phyloP scores from a whole-genome alignment of 2,888 invertebrate species.

The Candidula unifasciata region DNA sequence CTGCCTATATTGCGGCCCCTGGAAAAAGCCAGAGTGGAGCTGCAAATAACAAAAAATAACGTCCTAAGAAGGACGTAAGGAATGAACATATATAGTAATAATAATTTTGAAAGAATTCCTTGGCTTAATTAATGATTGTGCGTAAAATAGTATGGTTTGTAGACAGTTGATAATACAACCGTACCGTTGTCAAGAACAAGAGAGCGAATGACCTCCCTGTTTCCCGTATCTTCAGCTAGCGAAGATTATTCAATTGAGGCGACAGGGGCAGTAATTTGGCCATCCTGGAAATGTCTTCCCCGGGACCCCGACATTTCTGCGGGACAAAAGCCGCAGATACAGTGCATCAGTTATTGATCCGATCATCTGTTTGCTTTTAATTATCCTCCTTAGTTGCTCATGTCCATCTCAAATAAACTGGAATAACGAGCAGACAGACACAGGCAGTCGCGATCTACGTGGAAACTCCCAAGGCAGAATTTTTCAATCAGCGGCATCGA shows the following conservation, averaged over 20 bases:
- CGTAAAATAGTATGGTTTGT: no score
- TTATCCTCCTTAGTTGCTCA: background rate
- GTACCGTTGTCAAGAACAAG: no score
- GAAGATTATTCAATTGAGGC: background rate
- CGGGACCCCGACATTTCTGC: background rate
- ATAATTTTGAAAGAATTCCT: no score
- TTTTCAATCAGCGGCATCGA: background rate
- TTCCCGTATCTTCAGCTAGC: no score
- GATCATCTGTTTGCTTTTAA: conserved; percentile 27
- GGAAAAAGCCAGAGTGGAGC: no score
- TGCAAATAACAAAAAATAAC: no score
- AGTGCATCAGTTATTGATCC: background rate
- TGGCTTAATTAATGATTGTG: no score
- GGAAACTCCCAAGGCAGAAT: background rate
- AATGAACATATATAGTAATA: no score
- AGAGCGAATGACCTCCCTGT: background rate
- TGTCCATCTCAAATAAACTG: conserved; percentile 25
- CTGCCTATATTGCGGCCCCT: no score
- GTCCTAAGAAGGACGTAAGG: no score
- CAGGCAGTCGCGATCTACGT: background rate
- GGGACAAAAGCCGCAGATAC: background rate
- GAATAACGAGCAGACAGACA: background rate
- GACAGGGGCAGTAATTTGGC: background rate
- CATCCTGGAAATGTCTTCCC: background rate
- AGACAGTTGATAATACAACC: no score